phyloP scores from a whole-genome alignment of 2,797 vertebrate genomes.

The Ctenopoma kingsleyae region DNA sequence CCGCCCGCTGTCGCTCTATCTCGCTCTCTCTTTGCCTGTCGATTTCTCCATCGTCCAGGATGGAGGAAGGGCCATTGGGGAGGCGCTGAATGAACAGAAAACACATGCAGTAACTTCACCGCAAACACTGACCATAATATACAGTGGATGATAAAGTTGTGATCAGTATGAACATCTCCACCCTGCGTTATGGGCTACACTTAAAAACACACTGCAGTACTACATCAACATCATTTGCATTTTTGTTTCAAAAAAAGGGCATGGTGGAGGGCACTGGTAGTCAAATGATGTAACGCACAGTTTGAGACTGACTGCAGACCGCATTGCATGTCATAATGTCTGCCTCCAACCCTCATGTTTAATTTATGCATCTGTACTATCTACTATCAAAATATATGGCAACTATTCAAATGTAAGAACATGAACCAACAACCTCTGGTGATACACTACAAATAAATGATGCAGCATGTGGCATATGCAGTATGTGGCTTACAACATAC shows the following conservation, averaged over 20 bases:
- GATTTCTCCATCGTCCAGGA: constrained; percentile 82
- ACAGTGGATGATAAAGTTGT: background rate
- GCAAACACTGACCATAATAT: background rate
- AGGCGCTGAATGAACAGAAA: constrained; percentile 70
- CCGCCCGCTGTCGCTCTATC: constrained; percentile 89
- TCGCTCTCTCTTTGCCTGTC: constrained; percentile 87
- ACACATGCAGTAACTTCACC: background rate
- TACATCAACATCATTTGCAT: no score
- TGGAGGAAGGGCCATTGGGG: constrained; percentile 85
- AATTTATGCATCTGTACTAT: no score
- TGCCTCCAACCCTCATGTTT: background rate
- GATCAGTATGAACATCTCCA: background rate
- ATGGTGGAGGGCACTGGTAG: no score
- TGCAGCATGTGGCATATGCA: constrained; percentile 2
- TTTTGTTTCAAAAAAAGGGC: no score
- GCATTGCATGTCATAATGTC: background rate
- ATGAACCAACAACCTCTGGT: background rate
- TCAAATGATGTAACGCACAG: no score
- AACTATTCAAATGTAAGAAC: background rate
- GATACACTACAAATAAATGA: background rate
- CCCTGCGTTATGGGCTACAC: background rate
- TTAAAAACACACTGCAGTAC: background rate
- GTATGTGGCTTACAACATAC: no score
- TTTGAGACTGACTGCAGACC: no score
- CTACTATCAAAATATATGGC: background rate